A percentile compares a stretch with the other conserved stretches of the same genome.
These are phyloP conservation scores for Falco concolor DNA, from an alignment of 2,797 vertebrate species.

Conservation along the genomic window DNA sequence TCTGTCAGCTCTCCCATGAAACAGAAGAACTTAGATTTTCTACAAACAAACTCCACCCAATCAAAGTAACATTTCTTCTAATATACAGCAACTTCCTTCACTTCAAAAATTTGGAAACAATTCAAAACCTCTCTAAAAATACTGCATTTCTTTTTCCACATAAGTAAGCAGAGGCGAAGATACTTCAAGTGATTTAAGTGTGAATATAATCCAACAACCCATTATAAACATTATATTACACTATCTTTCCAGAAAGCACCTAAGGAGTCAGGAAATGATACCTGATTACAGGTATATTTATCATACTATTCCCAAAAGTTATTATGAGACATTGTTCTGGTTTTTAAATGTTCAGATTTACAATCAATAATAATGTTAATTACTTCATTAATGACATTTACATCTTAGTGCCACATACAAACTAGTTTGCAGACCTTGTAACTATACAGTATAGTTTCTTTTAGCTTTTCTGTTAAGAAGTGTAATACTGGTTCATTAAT, in stretches of 20 bases:
- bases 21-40: not conserved
- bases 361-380: not conserved
- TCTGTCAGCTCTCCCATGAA: not conserved
- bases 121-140: not conserved
- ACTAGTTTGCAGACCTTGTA: not conserved
- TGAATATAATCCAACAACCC: not conserved
- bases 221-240: not conserved
- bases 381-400: not conserved
- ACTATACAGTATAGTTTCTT: not conserved
- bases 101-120: not conserved
- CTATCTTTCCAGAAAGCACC: not conserved
- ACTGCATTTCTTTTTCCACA: not conserved
- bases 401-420: constrained; percentile 5
- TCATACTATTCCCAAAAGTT: not conserved
- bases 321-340: not conserved
- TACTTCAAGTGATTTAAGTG: not conserved
- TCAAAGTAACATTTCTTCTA: not conserved
- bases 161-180: not conserved
- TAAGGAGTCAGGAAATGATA: not conserved
- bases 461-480: not conserved
- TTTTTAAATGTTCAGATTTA: constrained; percentile 8
- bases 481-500: not conserved
- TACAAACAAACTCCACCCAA: not conserved
- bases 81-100: not conserved
- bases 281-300: not conserved